A percentile compares a stretch with the other conserved stretches of the same genome.
These are phyloP conservation scores for Lutjanus argentimaculatus DNA, from an alignment of 2,797 vertebrate genomes.

Conservation along the genomic window DNA sequence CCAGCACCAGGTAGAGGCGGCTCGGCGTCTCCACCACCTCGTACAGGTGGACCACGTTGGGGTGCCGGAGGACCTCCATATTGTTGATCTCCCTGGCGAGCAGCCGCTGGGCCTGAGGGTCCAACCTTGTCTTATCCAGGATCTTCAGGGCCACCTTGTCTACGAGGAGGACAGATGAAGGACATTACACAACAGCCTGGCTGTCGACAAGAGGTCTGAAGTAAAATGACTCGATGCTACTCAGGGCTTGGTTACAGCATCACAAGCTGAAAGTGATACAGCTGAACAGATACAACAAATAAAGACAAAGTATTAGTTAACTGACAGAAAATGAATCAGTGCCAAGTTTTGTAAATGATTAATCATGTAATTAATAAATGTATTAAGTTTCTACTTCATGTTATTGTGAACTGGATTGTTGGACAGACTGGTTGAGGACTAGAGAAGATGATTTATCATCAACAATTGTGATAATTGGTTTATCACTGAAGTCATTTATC, in stretches of 20 bases:
- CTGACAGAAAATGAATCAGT: not conserved
- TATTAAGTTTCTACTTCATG: not conserved
- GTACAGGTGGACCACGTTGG: conserved; percentile 93
- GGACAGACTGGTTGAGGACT: not conserved
- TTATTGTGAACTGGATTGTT: not conserved
- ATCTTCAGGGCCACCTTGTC: conserved; percentile 98
- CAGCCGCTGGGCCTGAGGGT: conserved; percentile 90
- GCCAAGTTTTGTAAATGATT: not conserved
- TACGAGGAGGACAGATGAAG: conserved; percentile 64
- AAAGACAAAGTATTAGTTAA: not conserved
- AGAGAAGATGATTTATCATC: not conserved
- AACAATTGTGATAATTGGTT: not conserved
- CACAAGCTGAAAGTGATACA: not conserved
- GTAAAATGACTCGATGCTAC: not conserved
- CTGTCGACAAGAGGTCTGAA: not conserved
- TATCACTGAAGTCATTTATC: not conserved
- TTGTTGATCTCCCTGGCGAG: conserved; percentile 92
- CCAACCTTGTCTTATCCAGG: conserved; percentile 93
- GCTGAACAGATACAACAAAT: not conserved
- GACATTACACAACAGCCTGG: not conserved
- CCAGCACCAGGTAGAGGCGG: conserved; percentile 94
- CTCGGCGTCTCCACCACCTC: conserved; percentile 95
- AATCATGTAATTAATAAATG: too few relatives aligned
- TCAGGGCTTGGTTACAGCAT: too few relatives aligned
- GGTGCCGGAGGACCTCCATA: conserved; percentile 94